Evolutionary conservation across 2,797 vertebrate species (phyloP).

Genomic region (Myotis myotis): DNA sequence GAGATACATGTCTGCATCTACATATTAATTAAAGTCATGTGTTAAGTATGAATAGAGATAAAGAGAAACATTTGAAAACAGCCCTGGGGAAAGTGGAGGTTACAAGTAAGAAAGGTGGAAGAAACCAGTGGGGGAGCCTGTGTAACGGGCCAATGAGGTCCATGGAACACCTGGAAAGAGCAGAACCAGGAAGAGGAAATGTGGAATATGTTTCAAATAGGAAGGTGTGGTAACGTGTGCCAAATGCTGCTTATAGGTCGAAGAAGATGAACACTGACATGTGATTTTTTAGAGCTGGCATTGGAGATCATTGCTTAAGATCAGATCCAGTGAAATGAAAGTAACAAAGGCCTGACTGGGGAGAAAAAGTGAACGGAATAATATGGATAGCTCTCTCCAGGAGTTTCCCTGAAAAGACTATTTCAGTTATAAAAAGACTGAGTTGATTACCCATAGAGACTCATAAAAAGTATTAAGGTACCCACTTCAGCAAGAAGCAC

Average conservation of each 20-base stretch:
- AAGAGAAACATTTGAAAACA: neutral
- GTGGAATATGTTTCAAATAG: neutral
- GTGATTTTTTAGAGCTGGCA: neutral
- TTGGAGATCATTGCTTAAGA: neutral
- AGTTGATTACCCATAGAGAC: neutral
- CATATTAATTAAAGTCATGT: neutral
- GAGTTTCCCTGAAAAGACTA: neutral
- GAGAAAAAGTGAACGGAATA: neutral
- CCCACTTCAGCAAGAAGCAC: neutral
- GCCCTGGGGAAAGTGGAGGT: no score
- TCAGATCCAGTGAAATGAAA: neutral
- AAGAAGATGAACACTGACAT: neutral
- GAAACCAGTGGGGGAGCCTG: neutral
- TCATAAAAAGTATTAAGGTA: constrained; percentile 22
- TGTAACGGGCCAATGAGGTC: neutral
- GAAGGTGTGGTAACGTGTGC: neutral
- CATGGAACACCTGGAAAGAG: neutral
- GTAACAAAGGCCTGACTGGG: neutral
- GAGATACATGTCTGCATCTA: neutral
- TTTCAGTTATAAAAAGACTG: neutral
- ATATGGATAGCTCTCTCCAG: neutral
- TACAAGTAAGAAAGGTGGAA: neutral
- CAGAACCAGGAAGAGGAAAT: neutral
- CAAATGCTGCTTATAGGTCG: neutral
- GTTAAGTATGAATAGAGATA: neutral